Evolutionary conservation across 2,113 vertebrate species (phyloP), one percentile per base, ranked within the genome.

Genomic region (Drymodes brunneopygia): DNA sequence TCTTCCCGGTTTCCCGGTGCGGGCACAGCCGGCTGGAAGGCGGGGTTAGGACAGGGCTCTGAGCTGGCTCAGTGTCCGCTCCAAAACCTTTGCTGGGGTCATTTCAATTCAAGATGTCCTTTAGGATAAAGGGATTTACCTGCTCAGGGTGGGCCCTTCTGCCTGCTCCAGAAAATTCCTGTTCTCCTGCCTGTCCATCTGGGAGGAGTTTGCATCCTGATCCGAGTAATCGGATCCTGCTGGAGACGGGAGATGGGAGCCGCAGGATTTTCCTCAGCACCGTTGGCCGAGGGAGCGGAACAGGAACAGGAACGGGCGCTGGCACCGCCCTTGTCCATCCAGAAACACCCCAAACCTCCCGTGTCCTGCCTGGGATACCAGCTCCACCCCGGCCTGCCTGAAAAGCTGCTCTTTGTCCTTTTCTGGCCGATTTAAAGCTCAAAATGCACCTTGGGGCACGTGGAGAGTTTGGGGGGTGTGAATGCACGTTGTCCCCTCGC

Each of bases 401-500:
- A 36, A 31, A 35, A 72, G 15, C 29, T 72, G 44, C 8, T 0
- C 1, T 12, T 12, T 29, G 5, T 7, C 16, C 8, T 48, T 13
- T 33, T 4, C 14, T 15, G 40, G 3, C 47, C 19, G 8, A 7
- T 22, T 73, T 51, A 8, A 31, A 64, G 65, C 40, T 28, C 33
- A 31, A 35, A 66, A 25, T 4, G 17, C 19, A 0, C 20, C 0
- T 2, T 3, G 31, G 35, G 58, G 29, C 62, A 7, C 22, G 1
- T 2, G 1, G 29, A 7, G 21, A 5, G 35, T 6, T 7, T 3
- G 78, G 14, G 40, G 38, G 7, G 48, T 4, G 20, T 7, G 8
- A 12, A 19, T 3, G 2, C 0, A 0, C 1, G 0, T 7, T 6
- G 38, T 64, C 13, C 35, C 61, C 71, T 4, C 1, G 0, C n/a